Evolutionary conservation across 1,140 invertebrate species (phyloP).

Genomic region (Drosophila punjabiensis): DNA sequence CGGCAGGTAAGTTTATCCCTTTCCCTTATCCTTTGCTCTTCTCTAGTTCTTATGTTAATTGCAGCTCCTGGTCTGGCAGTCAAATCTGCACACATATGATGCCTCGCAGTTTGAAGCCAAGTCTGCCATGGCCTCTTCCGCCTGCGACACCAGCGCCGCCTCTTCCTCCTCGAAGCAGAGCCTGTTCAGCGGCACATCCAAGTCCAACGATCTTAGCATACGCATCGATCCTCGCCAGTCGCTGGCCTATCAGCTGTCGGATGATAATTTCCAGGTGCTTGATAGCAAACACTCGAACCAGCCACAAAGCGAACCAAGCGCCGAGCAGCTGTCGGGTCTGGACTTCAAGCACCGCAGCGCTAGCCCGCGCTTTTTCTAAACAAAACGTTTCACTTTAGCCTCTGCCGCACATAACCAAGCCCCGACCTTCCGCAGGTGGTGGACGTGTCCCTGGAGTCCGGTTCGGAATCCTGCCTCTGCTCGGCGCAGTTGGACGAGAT

Average conservation of each 20-base stretch:
- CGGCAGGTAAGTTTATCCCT: slow-evolving; percentile 86
- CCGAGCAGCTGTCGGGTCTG: slow-evolving; percentile 8
- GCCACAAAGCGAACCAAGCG: slow-evolving; percentile 3
- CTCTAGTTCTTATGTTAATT: slow-evolving; percentile 1
- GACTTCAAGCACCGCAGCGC: slow-evolving; percentile 21
- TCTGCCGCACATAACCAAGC: slow-evolving; percentile 44
- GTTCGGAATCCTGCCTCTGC: slow-evolving; percentile 54
- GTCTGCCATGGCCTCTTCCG: slow-evolving; percentile 44
- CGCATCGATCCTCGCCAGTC: slow-evolving; percentile 76
- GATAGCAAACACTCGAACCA: slow-evolving; percentile 71
- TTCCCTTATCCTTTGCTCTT: neutral
- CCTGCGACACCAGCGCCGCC: slow-evolving; percentile 44
- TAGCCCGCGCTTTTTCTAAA: slow-evolving; percentile 30
- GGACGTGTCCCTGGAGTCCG: slow-evolving; percentile 66
- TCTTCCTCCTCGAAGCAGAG: slow-evolving; percentile 35
- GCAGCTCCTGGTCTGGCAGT: slow-evolving; percentile 86
- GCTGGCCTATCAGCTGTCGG: slow-evolving; percentile 57
- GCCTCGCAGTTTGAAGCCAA: slow-evolving; percentile 66
- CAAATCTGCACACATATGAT: slow-evolving; percentile 86
- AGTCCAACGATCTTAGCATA: slow-evolving; percentile 67
- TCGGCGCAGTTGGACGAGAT: slow-evolving; percentile 61
- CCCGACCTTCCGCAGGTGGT: slow-evolving; percentile 68
- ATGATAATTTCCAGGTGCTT: slow-evolving; percentile 80
- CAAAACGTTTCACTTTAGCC: slow-evolving; percentile 25
- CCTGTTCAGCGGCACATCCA: slow-evolving; percentile 19